Percentiles rank a stretch among this genome's conserved stretches.
Conservation (phyloP, 2,113 vertebrate genomes). For the Callionymus lyra region DNA sequence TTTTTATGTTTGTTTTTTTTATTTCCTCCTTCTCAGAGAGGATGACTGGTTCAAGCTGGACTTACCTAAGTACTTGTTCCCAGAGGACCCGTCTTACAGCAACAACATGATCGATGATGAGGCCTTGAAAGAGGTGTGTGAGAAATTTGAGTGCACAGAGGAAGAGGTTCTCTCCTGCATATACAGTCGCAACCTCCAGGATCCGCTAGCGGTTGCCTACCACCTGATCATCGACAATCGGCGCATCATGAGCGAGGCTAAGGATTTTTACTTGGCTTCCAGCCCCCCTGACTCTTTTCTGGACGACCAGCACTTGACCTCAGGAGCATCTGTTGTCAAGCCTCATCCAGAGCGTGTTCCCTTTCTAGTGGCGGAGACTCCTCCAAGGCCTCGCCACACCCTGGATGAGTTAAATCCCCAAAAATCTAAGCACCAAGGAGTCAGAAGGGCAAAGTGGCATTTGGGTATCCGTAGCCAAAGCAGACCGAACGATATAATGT, state of each 20-base stretch:
- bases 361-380: constrained; percentile 80
- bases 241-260: constrained; percentile 96
- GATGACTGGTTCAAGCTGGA: constrained; percentile 97
- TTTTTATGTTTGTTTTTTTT: too few relatives aligned
- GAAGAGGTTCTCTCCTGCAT: constrained; percentile 92
- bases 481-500: constrained; percentile 95
- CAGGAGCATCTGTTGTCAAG: constrained; percentile 57
- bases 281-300: constrained; percentile 92
- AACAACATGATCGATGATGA: constrained; percentile 97
- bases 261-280: constrained; percentile 96
- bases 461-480: constrained; percentile 96
- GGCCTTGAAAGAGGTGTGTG: constrained; percentile 95
- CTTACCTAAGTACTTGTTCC: constrained; percentile 94
- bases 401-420: constrained; percentile 95
- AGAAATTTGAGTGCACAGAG: constrained; percentile 94
- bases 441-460: constrained; percentile 94
- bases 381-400: constrained; percentile 81
- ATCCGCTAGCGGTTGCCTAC: constrained; percentile 90
- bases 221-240: constrained; percentile 98
- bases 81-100: constrained; percentile 91
- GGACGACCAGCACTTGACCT: constrained; percentile 81
- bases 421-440: constrained; percentile 94
- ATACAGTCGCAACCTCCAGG: constrained; percentile 90
- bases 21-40: constrained; percentile 64
- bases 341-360: constrained; percentile 92